phyloP scores from a whole-genome alignment of 2,888 invertebrate species.

The Encarsia formosa region DNA sequence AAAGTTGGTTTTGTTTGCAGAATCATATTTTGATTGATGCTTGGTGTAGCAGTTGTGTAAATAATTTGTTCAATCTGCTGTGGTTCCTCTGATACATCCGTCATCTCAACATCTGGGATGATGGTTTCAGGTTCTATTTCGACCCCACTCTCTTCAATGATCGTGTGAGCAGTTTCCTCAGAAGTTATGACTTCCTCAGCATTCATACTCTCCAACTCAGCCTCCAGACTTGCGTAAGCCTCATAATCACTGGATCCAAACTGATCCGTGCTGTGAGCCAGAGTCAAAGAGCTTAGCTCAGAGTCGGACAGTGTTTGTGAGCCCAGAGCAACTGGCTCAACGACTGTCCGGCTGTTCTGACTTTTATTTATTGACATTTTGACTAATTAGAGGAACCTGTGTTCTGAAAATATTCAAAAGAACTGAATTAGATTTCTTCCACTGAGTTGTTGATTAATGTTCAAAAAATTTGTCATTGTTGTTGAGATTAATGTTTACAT shows the following conservation, averaged over 20 bases:
- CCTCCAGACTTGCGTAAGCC: slow-evolving; percentile 50
- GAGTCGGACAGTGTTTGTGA: slow-evolving; percentile 39
- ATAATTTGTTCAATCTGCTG: slow-evolving; percentile 42
- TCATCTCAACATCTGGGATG: slow-evolving; percentile 45
- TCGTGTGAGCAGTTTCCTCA: slow-evolving; percentile 36
- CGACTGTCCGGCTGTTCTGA: slow-evolving; percentile 40
- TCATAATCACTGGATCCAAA: slow-evolving; percentile 48
- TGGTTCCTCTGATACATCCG: slow-evolving; percentile 40
- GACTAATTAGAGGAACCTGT: slow-evolving; percentile 8
- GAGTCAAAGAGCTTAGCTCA: slow-evolving; percentile 42
- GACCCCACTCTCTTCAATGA: slow-evolving; percentile 30
- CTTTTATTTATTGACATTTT: slow-evolving; percentile 45
- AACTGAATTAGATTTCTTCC: not conserved
- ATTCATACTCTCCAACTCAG: slow-evolving; percentile 50
- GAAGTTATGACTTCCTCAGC: slow-evolving; percentile 48
- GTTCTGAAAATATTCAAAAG: slow-evolving; percentile 3
- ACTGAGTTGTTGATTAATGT: not conserved
- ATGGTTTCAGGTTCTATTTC: slow-evolving; percentile 36
- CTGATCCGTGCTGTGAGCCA: slow-evolving; percentile 41
- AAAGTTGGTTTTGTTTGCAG: slow-evolving; percentile 48
- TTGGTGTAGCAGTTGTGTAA: slow-evolving; percentile 43
- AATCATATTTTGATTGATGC: slow-evolving; percentile 45
- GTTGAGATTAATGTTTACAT: no score
- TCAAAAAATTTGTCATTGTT: not conserved
- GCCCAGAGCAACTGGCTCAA: slow-evolving; percentile 39